A percentile compares a stretch with the other conserved stretches of the same genome.
phyloP scores from a whole-genome alignment of 2,888 invertebrate species.

The Neoascia interrupta region DNA sequence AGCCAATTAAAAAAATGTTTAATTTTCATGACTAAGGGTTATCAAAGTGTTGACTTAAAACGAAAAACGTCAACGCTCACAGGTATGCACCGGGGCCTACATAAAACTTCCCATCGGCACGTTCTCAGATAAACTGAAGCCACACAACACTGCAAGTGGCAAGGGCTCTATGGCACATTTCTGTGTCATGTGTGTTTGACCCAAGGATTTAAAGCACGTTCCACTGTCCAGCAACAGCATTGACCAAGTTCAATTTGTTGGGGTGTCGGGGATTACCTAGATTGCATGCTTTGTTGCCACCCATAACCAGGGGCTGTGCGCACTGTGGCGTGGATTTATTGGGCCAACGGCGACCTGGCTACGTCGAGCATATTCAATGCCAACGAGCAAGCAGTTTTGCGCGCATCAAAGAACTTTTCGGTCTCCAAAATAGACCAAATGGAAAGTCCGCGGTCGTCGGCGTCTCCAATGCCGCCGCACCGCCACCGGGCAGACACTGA shows the following conservation, averaged over 20 bases:
- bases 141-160: not conserved
- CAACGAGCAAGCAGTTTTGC: constrained; percentile 33
- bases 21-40: no score
- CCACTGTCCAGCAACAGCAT: not conserved
- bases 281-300: no score
- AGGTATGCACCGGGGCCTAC: no score
- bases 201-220: not conserved
- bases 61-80: no score
- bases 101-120: constrained; percentile 13
- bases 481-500: constrained; percentile 40
- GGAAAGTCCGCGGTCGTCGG: constrained; percentile 23
- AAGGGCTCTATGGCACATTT: no score
- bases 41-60: no score
- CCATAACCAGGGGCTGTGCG: no score
- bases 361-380: constrained; percentile 49
- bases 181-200: no score
- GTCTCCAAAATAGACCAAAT: constrained; percentile 48
- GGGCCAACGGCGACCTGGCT: constrained; percentile 20
- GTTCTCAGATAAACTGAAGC: constrained; percentile 7
- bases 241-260: no score
- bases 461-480: no score
- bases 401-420: not conserved
- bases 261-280: no score
- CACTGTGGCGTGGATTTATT: constrained; percentile 19
- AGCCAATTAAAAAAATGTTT: no score